Evolutionary conservation across 2,888 invertebrate species (phyloP), one percentile per base, ranked within the genome.

Genomic region (Perizoma affinitatum): DNA sequence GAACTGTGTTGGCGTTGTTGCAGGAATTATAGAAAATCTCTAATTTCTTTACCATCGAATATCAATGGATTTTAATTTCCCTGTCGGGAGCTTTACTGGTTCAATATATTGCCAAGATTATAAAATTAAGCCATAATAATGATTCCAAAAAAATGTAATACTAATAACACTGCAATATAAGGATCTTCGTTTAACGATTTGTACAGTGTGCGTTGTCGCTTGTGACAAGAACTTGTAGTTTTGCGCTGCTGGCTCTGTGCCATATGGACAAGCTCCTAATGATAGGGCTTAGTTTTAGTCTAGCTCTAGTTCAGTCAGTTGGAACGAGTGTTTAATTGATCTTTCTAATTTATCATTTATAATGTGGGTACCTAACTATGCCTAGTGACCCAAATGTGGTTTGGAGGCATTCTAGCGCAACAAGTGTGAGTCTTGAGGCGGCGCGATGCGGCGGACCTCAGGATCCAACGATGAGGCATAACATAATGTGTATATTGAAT

Each of bases 401-500:
- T 59, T 52, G 64, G 61, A 55, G 63, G 67, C 66, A 68, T 72
- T 65, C 63, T 67, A 61, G 44, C 63, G 75, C 79, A 78, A 79
- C 79, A 79, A 76, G 79, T 79, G 76, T 61, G 58, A 72, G 68
- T 71, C 73, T 74, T 73, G 72, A 71, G 74, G 72, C 61, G 60
- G 38, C 7, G 22, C 22, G 22, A 6, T 48, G 75, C 62, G 75
- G 75, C 57, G 45, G 64, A 71, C 74, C 72, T 57, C 72, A 44
- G 63, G 56, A 69, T 67, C 67, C 58, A 64, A 68, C 71, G 58
- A 66, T 68, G 54, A 60, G 58, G 55, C 54, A 54, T 54, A 51
- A 61, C 43, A 47, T 59, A 56, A 51, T 54, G 60, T 38, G 22
- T 22, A 22, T 22, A 56, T 48, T 35, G 45, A 33, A 40, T 44